Base-by-base conservation (phyloP, 2,113 vertebrate genomes). In the Morone chrysops region DNA sequence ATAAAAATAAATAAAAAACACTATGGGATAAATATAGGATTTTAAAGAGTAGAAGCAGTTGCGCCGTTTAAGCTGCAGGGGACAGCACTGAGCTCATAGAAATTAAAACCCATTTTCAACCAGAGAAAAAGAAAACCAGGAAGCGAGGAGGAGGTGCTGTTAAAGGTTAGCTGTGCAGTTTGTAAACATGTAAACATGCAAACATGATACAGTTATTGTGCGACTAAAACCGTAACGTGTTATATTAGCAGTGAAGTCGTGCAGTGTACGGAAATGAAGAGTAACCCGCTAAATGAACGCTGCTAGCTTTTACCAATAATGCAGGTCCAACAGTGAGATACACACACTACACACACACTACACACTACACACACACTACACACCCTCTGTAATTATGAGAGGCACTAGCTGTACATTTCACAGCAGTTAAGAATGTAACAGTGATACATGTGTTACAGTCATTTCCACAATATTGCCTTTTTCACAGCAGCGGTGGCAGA, bases 71-170 rank as follows among this genome's bases (percentile, higher is more conserved):
- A 61, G 2, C 60, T 70, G 10, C 48, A 83, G 89, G 85, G 36
- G 87, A 81, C 80, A 83, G 70, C 61, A 87, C 1, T 9, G 74
- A 71, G 0, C 66, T 4, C 1, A 0, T 0, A 0, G 3, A 25
- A 0, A 6, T 17, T 0, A 13, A 54, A 38, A 10, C 10, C 1
- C 0, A 13, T 0, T 59, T 75, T 9, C 22, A 38, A 80, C 20
- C 73, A 43, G 22, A 53, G 80, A 89, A 88, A 82, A 88, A 92
- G 80, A 89, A 85, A 60, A 31, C 56, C 81, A 76, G 78, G 84
- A 92, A 90, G 81, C 3, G 36, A 22, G 22, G 9, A 10, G 57
- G 50, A 77, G 60, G 40, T 17, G 65, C 1, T 50, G 41, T 1
- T n/a, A 11, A 84, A 90, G 88, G 84, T 91, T 65, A 66, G 82